Evolutionary conservation across 2,113 vertebrate species (phyloP).

Genomic region (Notarius lentiginosus): DNA sequence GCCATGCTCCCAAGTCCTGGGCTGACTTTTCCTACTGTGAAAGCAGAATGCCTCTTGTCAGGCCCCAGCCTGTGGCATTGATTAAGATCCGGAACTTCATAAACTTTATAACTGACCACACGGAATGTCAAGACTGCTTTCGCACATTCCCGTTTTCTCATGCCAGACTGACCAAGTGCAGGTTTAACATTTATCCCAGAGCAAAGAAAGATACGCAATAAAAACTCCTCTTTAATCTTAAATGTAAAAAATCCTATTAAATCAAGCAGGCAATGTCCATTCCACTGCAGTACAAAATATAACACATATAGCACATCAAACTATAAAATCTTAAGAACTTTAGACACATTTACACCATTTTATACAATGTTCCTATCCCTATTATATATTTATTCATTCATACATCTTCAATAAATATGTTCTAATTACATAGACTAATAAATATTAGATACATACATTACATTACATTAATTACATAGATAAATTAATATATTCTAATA

Average conservation of each 20-base stretch:
- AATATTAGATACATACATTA: too few relatives aligned
- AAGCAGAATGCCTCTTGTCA: slow-evolving; percentile 17
- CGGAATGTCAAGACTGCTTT: background rate
- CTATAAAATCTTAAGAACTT: background rate
- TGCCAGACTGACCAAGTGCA: background rate
- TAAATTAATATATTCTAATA: background rate
- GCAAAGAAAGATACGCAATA: slow-evolving; percentile 12
- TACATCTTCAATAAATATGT: background rate
- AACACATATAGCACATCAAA: background rate
- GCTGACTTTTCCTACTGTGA: slow-evolving; percentile 10
- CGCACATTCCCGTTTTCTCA: background rate
- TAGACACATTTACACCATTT: background rate
- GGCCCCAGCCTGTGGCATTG: slow-evolving; percentile 24
- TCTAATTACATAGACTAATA: background rate
- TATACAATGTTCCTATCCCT: background rate
- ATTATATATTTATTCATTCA: background rate
- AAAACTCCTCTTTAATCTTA: background rate
- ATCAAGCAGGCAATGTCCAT: background rate
- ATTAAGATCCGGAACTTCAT: slow-evolving; percentile 37
- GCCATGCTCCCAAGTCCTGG: background rate
- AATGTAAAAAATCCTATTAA: slow-evolving; percentile 12
- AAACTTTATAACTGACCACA: slow-evolving; percentile 22
- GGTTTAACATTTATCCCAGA: slow-evolving; percentile 3
- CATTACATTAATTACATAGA: background rate
- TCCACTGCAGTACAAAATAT: slow-evolving; percentile 4